Conservation (phyloP, 2,113 vertebrate genomes). For the Prunella himalayana region DNA sequence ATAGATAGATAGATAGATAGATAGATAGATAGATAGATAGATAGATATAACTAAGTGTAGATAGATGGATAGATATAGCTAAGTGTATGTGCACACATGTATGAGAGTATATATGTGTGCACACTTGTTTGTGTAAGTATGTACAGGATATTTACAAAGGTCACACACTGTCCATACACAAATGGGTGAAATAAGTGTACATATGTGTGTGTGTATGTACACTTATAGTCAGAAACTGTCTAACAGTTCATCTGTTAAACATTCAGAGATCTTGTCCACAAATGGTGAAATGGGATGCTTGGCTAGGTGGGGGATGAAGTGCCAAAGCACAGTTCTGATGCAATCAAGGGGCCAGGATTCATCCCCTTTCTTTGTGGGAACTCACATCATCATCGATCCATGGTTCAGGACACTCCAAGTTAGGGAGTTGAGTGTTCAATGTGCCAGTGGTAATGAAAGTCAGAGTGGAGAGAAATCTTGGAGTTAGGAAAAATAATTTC, state of each 20-base stretch:
- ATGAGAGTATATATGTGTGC: neutral
- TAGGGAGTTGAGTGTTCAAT: neutral
- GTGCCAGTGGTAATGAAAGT: neutral
- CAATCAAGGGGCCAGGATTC: neutral
- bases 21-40: too few relatives aligned
- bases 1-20: neutral
- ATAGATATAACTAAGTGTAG: neutral
- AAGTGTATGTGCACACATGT: neutral
- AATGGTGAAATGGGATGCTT: neutral
- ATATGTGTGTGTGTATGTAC: fast-evolving
- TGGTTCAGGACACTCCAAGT: neutral
- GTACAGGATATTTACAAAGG: neutral
- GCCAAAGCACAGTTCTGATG: neutral
- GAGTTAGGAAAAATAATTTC: neutral
- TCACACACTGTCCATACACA: neutral
- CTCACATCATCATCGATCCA: neutral
- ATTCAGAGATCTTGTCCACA: neutral
- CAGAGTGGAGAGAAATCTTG: neutral
- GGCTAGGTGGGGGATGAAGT: neutral
- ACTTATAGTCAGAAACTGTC: neutral
- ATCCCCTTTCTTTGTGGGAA: neutral
- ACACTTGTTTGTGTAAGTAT: neutral
- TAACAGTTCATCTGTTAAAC: neutral
- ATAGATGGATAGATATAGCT: neutral
- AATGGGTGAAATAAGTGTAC: neutral